Evolutionary conservation across 2,888 invertebrate genomes (phyloP).

Genomic region (Luperina testacea): DNA sequence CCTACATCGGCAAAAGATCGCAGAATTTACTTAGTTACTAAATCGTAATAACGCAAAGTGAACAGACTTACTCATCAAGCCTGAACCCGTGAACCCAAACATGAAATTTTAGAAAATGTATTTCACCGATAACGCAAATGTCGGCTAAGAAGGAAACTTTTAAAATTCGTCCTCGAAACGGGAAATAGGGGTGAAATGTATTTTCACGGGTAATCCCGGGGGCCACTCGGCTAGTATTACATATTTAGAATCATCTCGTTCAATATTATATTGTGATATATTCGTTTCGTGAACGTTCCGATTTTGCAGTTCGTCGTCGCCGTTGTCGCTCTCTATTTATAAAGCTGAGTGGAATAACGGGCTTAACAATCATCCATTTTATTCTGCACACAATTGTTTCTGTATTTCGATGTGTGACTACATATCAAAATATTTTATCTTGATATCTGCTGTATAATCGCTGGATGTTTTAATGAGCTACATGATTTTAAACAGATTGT

Average conservation of each 20-base stretch:
- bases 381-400: slow-evolving; percentile 63
- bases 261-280: slow-evolving; percentile 61
- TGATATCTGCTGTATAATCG: slow-evolving; percentile 22
- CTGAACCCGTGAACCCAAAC: slow-evolving; percentile 52
- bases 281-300: slow-evolving; percentile 41
- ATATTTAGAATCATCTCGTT: slow-evolving; percentile 61
- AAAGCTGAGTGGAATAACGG: slow-evolving; percentile 70
- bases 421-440: slow-evolving; percentile 63
- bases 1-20: slow-evolving; percentile 39
- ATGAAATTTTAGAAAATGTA: slow-evolving; percentile 65
- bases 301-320: slow-evolving; percentile 63
- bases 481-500: slow-evolving; percentile 18
- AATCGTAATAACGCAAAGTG: slow-evolving; percentile 63
- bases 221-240: slow-evolving; percentile 60
- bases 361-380: slow-evolving; percentile 73
- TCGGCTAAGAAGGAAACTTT: slow-evolving; percentile 61
- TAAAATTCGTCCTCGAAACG: slow-evolving; percentile 65
- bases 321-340: slow-evolving; percentile 72
- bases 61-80: slow-evolving; percentile 61
- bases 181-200: slow-evolving; percentile 64
- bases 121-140: slow-evolving; percentile 64
- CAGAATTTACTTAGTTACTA: slow-evolving; percentile 56
- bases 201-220: slow-evolving; percentile 64
- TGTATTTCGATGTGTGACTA: slow-evolving; percentile 59
- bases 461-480: slow-evolving; percentile 17